Base-by-base conservation (phyloP, 2,888 invertebrate species). In the Rhaphigaster nebulosa region DNA sequence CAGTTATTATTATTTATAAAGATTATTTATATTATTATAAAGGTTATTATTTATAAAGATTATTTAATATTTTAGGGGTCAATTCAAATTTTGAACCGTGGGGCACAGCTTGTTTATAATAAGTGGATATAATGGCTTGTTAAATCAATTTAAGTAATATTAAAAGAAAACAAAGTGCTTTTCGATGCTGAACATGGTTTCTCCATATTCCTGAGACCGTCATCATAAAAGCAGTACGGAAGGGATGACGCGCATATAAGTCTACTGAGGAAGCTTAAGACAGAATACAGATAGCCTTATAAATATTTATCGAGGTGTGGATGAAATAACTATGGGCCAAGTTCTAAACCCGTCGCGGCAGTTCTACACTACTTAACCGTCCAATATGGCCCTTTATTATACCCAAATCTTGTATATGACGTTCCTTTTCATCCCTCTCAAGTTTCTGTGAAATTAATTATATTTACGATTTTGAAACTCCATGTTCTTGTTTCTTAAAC, bases 291-390 rank as follows among this genome's bases (percentile, higher is more conserved):
- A 76, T 76, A 38, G 70, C 34, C 70, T 76, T 76, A 76, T 76
- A 76, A 76, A 76, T 76, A 76, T 76, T 76, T 76, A 76, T 76
- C 70, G 10, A 76, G 70, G 70, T 76, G 70, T 76, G 70, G 34
- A 34, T 76, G 70, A 76, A 76, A 76, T 76, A 76, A 76, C 70
- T 38, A 76, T 5, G 38, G 38, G 23, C 20, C 70, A 76, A 76
- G 70, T 76, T 76, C 70, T 34, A 76, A 76, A 76, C 70, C 70
- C 70, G 70, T 38, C 38, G 23, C 34, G 70, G 70, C 70, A 76
- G 38, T 76, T 76, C 70, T 38, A 34, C 18, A 18, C 65, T n/a
- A 34, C 65, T 65, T 65, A 65, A 34, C 20, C 70, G 38, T 38
- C 70, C 20, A 12, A 38, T 34, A 70, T 34, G 70, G 56, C 60